phyloP scores from a whole-genome alignment of 2,113 vertebrate genomes.

The Otus sunia region DNA sequence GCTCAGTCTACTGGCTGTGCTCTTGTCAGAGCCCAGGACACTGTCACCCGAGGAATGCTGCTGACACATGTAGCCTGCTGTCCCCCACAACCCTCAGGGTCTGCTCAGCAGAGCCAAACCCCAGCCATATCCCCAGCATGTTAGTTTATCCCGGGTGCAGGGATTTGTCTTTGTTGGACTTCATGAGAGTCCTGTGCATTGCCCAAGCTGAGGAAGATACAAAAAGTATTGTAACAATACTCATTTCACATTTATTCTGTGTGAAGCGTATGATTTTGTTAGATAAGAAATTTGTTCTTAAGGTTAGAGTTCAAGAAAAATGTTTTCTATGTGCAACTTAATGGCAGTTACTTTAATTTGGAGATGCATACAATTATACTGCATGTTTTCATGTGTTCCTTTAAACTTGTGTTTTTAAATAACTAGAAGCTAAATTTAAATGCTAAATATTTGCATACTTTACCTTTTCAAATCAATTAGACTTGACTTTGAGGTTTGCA shows the following conservation, averaged over 20 bases:
- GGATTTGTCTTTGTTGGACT: not conserved
- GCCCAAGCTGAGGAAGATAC: not conserved
- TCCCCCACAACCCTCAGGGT: not conserved
- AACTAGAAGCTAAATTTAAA: not conserved
- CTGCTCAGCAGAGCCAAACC: not conserved
- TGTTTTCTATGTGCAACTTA: not conserved
- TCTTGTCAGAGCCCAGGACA: not conserved
- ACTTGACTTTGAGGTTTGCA: not conserved
- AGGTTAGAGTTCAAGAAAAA: not conserved
- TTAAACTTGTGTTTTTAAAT: not conserved
- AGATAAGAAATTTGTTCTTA: not conserved
- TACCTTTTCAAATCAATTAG: not conserved
- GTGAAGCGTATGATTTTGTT: not conserved
- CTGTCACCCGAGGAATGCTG: not conserved
- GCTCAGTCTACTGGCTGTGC: not conserved
- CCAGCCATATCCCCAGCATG: not conserved
- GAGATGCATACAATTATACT: not conserved
- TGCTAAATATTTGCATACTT: not conserved
- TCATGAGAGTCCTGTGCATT: not conserved
- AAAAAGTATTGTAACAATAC: not conserved
- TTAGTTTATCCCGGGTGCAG: not conserved
- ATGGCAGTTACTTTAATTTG: not conserved
- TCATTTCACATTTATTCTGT: not conserved
- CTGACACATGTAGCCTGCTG: not conserved
- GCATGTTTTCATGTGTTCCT: not conserved